Evolutionary conservation across 1,140 invertebrate species (phyloP).

Genomic region (Sycophila sp.): DNA sequence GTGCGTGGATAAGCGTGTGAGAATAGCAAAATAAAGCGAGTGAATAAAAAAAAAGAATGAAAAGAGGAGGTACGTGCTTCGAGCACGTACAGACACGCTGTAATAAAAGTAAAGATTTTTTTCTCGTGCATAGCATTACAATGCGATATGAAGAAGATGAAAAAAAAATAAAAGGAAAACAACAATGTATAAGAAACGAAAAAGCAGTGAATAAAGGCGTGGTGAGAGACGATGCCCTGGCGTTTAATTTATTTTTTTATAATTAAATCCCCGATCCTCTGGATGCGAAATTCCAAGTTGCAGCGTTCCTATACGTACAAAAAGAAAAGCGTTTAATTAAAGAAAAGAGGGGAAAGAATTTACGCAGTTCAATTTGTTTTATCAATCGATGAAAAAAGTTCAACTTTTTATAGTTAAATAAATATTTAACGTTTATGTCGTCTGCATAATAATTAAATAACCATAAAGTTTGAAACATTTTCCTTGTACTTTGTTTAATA

Average conservation of each 20-base stretch:
- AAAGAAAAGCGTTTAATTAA: background rate
- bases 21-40: too few relatives aligned
- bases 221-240: background rate
- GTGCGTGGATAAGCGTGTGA: background rate
- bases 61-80: background rate
- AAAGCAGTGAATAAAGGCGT: conserved; percentile 20
- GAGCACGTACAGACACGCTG: background rate
- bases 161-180: conserved; percentile 10
- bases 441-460: too few relatives aligned
- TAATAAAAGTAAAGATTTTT: conserved; percentile 20
- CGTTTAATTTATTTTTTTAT: background rate
- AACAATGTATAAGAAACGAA: conserved; percentile 17
- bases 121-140: conserved; percentile 7
- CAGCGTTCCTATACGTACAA: too few relatives aligned
- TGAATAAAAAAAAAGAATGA: background rate
- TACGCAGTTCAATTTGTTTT: background rate
- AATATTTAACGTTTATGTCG: too few relatives aligned
- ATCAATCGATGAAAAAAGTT: too few relatives aligned
- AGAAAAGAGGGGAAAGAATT: background rate
- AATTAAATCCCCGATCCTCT: background rate
- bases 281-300: too few relatives aligned
- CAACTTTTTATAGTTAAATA: too few relatives aligned
- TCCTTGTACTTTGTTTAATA: too few relatives aligned
- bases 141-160: conserved; percentile 2
- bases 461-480: too few relatives aligned